Evolutionary conservation across 2,113 vertebrate species (phyloP).

Genomic region (Elephas maximus): DNA sequence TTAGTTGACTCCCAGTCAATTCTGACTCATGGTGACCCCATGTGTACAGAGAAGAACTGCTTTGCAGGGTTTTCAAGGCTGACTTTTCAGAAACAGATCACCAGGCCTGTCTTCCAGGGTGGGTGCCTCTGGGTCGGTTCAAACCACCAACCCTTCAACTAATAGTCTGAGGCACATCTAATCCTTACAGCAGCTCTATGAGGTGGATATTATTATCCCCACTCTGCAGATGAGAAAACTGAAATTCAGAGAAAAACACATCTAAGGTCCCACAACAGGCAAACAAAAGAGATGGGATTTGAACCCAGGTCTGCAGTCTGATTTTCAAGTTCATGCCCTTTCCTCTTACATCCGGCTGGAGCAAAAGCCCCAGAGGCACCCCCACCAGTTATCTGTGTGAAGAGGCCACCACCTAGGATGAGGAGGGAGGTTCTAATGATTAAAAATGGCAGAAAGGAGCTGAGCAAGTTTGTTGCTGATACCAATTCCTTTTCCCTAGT

Average conservation of each 20-base stretch:
- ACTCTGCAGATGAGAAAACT: constrained; percentile 16
- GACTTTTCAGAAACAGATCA: background rate
- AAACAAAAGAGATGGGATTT: background rate
- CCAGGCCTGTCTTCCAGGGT: background rate
- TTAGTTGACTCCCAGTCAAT: no score
- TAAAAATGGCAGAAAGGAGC: background rate
- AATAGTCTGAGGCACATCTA: background rate
- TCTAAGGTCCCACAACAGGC: background rate
- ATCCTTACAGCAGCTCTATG: background rate
- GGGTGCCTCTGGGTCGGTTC: background rate
- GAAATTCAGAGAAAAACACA: background rate
- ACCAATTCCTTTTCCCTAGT: background rate
- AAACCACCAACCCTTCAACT: background rate
- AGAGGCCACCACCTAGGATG: background rate
- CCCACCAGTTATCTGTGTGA: background rate
- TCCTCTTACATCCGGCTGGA: background rate
- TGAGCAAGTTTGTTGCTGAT: background rate
- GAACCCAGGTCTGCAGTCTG: background rate
- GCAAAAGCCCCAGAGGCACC: background rate
- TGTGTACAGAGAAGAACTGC: no score
- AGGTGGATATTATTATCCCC: background rate
- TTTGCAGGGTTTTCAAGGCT: background rate
- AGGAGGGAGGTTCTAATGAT: background rate
- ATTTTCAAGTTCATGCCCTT: background rate
- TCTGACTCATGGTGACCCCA: no score